Evolutionary conservation across 1,140 invertebrate genomes (phyloP), one percentile per base, ranked within the genome.

Genomic region (Galendromus occidentalis): DNA sequence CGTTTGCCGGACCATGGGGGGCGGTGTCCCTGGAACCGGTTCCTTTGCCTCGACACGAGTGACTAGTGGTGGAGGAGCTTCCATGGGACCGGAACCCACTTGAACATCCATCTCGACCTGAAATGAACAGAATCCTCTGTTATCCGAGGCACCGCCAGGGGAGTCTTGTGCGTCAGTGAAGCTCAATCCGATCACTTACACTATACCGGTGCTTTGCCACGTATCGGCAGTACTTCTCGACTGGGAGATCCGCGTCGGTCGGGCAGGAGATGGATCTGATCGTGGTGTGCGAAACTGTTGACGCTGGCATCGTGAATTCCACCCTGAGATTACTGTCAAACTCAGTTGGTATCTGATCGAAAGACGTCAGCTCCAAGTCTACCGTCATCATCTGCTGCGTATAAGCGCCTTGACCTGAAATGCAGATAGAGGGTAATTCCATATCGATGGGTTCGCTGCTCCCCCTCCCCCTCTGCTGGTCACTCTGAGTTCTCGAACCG

Each of bases 251-350:
- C 69, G 85, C 87, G 69, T 86, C 86, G 70, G 72, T 70, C 72
- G 86, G 83, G 66, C 97, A 84, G 68, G 91, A 91, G 22, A 98
- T 89, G 65, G 91, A 96, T 69, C 95, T 81, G 67, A 95, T 87
- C 18, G 93, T 95, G 47, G 91, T 93, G 76, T 98, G 92, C 28
- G 89, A 94, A 63, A 94, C 90, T 73, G 94, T 93, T 39, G 94
- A 95, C 59, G 91, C 86, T 28, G 96, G 94, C 94, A 98, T 98
- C 18, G 91, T 97, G 76, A 98, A 98, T 75, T 98, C 91, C 6
- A 98, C 90, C 74, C 86, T 85, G 69, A 86, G 87, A 77, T 84
- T 86, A 67, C 86, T 84, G 42, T 91, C 84, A 72, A 97, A 81
- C 74, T 87, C 84, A 65, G 91, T 91, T n/a, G 95, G 95, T 71